Percentiles rank a stretch among this genome's conserved stretches.
Conservation (phyloP, 2,888 invertebrate genomes). For the Baronia brevicornis region DNA sequence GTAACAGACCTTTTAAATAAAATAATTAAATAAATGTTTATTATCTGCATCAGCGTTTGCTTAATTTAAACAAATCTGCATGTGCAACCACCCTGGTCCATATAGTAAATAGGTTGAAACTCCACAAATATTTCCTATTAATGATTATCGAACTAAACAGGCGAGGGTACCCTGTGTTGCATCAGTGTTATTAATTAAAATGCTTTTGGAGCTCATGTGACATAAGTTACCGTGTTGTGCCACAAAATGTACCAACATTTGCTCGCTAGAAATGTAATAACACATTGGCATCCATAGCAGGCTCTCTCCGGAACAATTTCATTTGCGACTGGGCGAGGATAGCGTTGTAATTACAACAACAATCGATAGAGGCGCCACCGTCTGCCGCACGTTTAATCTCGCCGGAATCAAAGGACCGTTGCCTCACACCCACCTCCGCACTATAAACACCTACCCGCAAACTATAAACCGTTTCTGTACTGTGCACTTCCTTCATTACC, state of each 20-base stretch:
- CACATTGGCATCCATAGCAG: slow-evolving; percentile 63
- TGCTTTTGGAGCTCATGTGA: slow-evolving; percentile 13
- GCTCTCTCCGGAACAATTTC: slow-evolving; percentile 74
- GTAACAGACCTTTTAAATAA: too few species aligned
- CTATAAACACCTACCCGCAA: slow-evolving; percentile 40
- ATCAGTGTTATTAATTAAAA: slow-evolving; percentile 16
- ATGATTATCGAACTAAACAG: slow-evolving; percentile 14
- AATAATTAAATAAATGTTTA: too few species aligned
- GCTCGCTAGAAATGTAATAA: slow-evolving; percentile 49
- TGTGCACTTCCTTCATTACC: too few species aligned
- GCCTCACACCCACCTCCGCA: slow-evolving; percentile 61
- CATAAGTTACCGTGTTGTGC: slow-evolving; percentile 30
- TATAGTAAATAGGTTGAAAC: too few species aligned
- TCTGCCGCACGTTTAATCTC: slow-evolving; percentile 76
- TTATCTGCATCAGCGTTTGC: too few species aligned
- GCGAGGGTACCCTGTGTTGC: slow-evolving; percentile 11
- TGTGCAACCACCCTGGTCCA: too few species aligned
- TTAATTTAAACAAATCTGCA: too few species aligned
- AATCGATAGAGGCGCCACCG: slow-evolving; percentile 76
- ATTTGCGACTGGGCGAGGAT: slow-evolving; percentile 74
- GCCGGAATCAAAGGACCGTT: slow-evolving; percentile 72
- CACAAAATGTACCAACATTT: slow-evolving; percentile 37
- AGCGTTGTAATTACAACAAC: slow-evolving; percentile 76
- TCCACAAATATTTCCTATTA: too few species aligned
- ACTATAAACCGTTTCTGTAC: slow-evolving; percentile 25